phyloP scores from a whole-genome alignment of 1,140 invertebrate genomes.

The Penaeus japonicus region DNA sequence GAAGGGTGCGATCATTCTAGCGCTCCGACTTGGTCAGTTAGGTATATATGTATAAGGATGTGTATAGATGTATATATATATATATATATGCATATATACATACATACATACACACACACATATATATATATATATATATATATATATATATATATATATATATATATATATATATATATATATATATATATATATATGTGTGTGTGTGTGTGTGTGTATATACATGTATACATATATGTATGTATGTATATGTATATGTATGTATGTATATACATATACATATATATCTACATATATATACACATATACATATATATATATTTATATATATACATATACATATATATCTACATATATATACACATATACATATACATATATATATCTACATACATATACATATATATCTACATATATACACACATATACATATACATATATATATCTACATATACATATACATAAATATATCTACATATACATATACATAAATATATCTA shows the following conservation, averaged over 20 bases:
- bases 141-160: conserved; percentile 30
- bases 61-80: neutral
- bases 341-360: neutral
- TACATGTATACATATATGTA: too few species aligned
- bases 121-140: neutral
- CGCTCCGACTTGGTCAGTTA: too few species aligned
- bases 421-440: too few species aligned
- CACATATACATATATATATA: neutral
- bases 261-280: too few species aligned
- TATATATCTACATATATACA: too few species aligned
- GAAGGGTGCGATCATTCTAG: too few species aligned
- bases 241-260: too few species aligned
- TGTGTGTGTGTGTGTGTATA: too few species aligned
- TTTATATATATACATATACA: conserved; percentile 22
- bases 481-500: neutral
- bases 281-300: neutral
- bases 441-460: too few species aligned
- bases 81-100: neutral
- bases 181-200: too few species aligned
- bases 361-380: neutral
- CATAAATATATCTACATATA: neutral
- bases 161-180: neutral
- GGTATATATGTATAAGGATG: neutral
- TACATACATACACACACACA: neutral
- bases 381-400: too few species aligned